Evolutionary conservation across 2,888 invertebrate genomes (phyloP).

Genomic region (Dasysyrphus albostriatus): DNA sequence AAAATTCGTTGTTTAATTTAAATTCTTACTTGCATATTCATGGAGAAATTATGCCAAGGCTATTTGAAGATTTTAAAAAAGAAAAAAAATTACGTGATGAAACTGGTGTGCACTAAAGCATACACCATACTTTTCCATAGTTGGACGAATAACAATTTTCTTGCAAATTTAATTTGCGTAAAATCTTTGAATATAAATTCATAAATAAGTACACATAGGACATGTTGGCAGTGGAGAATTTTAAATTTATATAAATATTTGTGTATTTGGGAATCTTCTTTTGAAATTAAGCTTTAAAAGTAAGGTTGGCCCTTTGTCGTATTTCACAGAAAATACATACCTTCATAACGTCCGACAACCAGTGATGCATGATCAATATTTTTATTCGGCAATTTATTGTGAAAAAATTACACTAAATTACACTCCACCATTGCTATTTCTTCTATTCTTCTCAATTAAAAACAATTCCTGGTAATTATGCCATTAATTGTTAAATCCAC

Average conservation of each 20-base stretch:
- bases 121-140: neutral
- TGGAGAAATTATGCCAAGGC: conserved; percentile 63
- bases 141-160: neutral
- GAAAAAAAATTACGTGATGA: neutral
- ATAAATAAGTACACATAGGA: neutral
- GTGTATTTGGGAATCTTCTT: too few relatives aligned
- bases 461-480: too few relatives aligned
- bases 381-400: too few relatives aligned
- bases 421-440: neutral
- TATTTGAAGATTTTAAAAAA: neutral
- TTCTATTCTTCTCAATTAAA: neutral
- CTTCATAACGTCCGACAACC: too few relatives aligned
- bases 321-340: too few relatives aligned
- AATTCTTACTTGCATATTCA: conserved; percentile 69
- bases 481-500: conserved; percentile 2
- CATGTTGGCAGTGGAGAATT: neutral
- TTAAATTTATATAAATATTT: too few relatives aligned
- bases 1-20: conserved; percentile 68
- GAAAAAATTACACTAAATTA: neutral
- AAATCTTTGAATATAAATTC: neutral
- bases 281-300: too few relatives aligned
- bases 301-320: too few relatives aligned
- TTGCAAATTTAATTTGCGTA: neutral
- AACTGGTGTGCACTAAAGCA: neutral
- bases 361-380: too few relatives aligned